Evolutionary conservation across 2,888 invertebrate species (phyloP).

Genomic region (Chymomyza procnemis): DNA sequence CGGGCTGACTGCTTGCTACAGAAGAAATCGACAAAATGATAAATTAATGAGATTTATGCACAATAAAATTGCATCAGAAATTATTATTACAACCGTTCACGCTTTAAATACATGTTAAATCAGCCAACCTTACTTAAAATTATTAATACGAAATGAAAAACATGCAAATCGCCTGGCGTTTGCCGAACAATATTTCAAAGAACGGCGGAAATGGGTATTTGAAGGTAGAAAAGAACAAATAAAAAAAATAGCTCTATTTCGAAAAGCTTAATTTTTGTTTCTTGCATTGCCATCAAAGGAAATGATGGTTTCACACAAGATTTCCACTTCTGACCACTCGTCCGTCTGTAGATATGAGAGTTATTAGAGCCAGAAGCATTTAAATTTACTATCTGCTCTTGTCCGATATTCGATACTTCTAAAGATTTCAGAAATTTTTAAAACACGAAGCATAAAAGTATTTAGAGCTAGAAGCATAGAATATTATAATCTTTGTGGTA

Average conservation of each 20-base stretch:
- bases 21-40: slow-evolving; percentile 79
- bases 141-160: slow-evolving; percentile 65
- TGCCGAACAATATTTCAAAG: slow-evolving; percentile 1
- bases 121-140: slow-evolving; percentile 70
- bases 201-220: background rate
- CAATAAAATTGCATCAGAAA: slow-evolving; percentile 79
- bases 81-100: slow-evolving; percentile 80
- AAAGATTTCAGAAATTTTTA: too few relatives aligned
- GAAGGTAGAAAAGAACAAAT: background rate
- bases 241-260: background rate
- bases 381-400: too few relatives aligned
- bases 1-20: slow-evolving; percentile 58
- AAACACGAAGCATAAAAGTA: too few relatives aligned
- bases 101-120: slow-evolving; percentile 79
- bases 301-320: too few relatives aligned
- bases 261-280: background rate
- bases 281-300: background rate
- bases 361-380: too few relatives aligned
- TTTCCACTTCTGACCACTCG: too few relatives aligned
- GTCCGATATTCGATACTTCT: too few relatives aligned
- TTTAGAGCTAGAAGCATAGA: too few relatives aligned
- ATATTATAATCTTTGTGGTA: too few relatives aligned
- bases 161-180: slow-evolving; percentile 49
- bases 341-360: too few relatives aligned
- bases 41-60: slow-evolving; percentile 80